phyloP scores from a whole-genome alignment of 1,140 invertebrate species.

The Cotesia glomerata region DNA sequence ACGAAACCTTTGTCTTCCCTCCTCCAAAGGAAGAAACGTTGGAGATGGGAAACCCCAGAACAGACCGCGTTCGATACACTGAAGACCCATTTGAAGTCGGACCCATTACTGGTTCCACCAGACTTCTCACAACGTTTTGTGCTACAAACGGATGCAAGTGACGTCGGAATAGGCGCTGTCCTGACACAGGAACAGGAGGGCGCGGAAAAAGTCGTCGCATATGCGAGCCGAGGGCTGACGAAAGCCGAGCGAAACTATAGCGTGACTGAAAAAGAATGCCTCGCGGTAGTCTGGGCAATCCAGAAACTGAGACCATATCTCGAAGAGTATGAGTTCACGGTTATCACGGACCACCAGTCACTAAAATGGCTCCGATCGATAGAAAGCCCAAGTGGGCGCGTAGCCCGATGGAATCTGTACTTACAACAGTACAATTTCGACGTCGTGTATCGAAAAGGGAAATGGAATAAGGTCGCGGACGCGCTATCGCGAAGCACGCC shows the following conservation, averaged over 20 bases:
- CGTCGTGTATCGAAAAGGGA: constrained; percentile 53
- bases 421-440: constrained; percentile 56
- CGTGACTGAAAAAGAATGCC: constrained; percentile 59
- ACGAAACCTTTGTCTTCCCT: constrained; percentile 40
- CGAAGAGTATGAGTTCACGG: constrained; percentile 52
- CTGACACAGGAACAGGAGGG: constrained; percentile 39
- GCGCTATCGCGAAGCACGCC: constrained; percentile 38
- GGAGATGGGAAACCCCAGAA: constrained; percentile 38
- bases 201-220: constrained; percentile 48
- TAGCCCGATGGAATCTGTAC: constrained; percentile 57
- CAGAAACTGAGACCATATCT: constrained; percentile 58
- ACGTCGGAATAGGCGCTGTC: constrained; percentile 41
- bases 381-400: constrained; percentile 51
- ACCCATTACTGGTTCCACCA: constrained; percentile 30
- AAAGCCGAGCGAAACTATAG: constrained; percentile 56
- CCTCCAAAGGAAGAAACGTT: constrained; percentile 37
- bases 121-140: constrained; percentile 42
- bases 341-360: constrained; percentile 60
- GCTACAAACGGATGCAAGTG: constrained; percentile 43
- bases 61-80: background rate
- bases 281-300: constrained; percentile 58
- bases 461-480: constrained; percentile 47
- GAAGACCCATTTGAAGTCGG: background rate
- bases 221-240: constrained; percentile 51
- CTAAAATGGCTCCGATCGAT: constrained; percentile 57